Evolutionary conservation across 2,113 vertebrate genomes (phyloP).

Genomic region (Parus major): DNA sequence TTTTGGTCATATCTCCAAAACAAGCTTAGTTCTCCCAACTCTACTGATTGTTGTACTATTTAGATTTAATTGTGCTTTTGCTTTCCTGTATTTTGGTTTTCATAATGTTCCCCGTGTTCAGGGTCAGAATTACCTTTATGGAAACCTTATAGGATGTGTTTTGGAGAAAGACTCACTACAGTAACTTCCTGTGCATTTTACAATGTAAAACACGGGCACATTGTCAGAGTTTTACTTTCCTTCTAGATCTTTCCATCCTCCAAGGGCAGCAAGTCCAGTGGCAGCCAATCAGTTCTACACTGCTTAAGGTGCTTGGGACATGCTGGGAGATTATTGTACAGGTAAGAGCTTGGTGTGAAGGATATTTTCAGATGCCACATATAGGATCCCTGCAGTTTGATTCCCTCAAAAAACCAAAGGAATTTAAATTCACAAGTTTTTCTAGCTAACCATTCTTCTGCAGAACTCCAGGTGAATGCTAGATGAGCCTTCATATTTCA

Average conservation of each 20-base stretch:
- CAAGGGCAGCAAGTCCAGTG: background rate
- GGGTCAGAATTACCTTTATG: background rate
- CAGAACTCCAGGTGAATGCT: background rate
- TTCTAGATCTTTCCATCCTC: background rate
- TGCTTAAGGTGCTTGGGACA: background rate
- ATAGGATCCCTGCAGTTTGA: background rate
- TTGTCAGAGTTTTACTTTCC: background rate
- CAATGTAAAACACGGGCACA: fast-evolving
- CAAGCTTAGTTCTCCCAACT: background rate
- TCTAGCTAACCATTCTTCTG: background rate
- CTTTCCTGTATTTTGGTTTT: background rate
- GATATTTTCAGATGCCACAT: background rate
- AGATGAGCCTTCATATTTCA: background rate
- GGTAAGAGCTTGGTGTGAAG: background rate
- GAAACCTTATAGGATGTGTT: background rate
- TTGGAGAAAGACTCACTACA: background rate
- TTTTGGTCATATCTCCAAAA: background rate
- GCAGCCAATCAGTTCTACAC: background rate
- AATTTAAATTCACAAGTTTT: background rate
- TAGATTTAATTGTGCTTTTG: background rate
- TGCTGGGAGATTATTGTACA: background rate
- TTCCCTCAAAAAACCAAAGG: background rate
- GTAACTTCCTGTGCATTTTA: background rate
- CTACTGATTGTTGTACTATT: background rate
- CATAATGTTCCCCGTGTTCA: background rate